A percentile compares a stretch with the other conserved stretches of the same genome.
phyloP scores from a whole-genome alignment of 2,113 vertebrate genomes.

The Aptenodytes forsteri region DNA sequence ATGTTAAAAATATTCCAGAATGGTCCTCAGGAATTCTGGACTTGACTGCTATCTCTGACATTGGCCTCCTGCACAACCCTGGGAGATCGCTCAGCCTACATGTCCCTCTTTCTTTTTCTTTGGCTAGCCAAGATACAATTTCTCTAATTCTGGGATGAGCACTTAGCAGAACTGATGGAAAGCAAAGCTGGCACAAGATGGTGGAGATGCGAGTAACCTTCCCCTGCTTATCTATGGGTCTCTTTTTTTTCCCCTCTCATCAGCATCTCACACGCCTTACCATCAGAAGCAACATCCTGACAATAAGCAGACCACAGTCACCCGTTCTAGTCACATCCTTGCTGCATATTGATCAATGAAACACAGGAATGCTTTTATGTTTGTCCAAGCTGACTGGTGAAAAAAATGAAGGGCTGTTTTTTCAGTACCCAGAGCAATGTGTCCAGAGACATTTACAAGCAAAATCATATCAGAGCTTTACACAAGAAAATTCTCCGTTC shows the following conservation, averaged over 20 bases:
- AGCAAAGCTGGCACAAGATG: not conserved
- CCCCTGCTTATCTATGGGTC: not conserved
- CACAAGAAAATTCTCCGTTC: not conserved
- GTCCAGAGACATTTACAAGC: not conserved
- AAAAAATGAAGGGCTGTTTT: not conserved
- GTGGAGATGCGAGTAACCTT: not conserved
- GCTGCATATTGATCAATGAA: not conserved
- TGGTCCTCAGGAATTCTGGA: not conserved
- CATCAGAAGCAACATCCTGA: not conserved
- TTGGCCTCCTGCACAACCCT: not conserved
- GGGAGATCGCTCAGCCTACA: not conserved
- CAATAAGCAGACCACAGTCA: not conserved
- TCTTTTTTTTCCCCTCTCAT: fast-evolving
- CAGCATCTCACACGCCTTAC: not conserved
- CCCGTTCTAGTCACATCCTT: not conserved
- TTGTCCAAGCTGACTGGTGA: not conserved
- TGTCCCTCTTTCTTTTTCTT: not conserved
- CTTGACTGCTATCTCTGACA: not conserved
- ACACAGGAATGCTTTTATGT: slow-evolving; percentile 5
- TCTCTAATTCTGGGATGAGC: not conserved
- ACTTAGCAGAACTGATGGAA: not conserved
- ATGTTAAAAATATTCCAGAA: not conserved
- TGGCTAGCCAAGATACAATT: not conserved
- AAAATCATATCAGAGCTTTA: not conserved
- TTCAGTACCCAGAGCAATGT: not conserved